phyloP scores from a whole-genome alignment of 2,113 vertebrate species.

The Corythaeola cristata region DNA sequence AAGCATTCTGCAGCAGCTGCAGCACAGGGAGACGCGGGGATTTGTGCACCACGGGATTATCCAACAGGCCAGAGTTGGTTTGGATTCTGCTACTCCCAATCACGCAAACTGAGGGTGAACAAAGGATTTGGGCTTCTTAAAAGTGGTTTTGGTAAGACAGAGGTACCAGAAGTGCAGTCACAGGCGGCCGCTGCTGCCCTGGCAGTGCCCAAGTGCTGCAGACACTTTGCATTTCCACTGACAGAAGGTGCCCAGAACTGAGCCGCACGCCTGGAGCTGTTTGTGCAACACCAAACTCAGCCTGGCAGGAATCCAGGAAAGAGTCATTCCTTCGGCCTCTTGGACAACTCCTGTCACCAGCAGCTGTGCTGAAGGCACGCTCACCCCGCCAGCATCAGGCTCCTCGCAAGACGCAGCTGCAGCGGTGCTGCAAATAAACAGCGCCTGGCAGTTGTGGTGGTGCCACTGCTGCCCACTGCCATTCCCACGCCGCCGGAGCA shows the following conservation, averaged over 20 bases:
- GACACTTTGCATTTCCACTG: not conserved
- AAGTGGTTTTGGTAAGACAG: not conserved
- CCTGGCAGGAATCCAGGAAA: not conserved
- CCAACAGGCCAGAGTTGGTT: rapidly evolving
- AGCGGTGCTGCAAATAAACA: not conserved
- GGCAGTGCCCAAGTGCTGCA: not conserved
- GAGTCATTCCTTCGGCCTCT: not conserved
- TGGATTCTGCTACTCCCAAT: not conserved
- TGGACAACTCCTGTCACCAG: rapidly evolving
- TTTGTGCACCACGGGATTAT: not conserved
- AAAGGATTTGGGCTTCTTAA: not conserved
- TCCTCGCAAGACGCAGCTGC: not conserved
- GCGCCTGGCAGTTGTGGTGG: not conserved
- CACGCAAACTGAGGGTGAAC: not conserved
- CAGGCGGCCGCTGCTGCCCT: not conserved
- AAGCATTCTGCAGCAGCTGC: not conserved
- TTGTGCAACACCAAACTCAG: not conserved
- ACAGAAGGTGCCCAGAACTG: not conserved
- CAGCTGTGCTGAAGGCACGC: not conserved
- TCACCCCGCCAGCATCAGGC: not conserved
- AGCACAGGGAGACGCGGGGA: rapidly evolving
- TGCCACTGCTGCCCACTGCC: not conserved
- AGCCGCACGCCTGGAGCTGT: not conserved
- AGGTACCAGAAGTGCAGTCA: not conserved
- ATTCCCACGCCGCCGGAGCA: not conserved